Percentiles rank a stretch among this genome's conserved stretches.
These are phyloP conservation scores for Phortica okadai DNA, from an alignment of 2,888 invertebrate genomes.

Conservation along the genomic window DNA sequence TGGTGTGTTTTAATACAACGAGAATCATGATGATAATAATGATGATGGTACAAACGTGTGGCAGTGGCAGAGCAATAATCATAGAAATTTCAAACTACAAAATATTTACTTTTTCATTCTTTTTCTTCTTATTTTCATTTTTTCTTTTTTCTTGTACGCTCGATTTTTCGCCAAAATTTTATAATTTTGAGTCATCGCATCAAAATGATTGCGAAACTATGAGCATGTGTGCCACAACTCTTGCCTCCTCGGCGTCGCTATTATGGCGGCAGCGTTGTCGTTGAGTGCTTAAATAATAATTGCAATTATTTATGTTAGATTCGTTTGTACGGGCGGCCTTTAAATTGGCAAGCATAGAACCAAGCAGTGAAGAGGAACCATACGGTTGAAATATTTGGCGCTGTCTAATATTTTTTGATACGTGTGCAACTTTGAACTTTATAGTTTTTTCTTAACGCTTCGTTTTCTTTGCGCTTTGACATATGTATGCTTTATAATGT, in stretches of 20 bases:
- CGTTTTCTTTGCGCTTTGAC: slow-evolving; percentile 29
- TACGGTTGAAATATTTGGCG: not conserved
- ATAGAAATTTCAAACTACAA: slow-evolving; percentile 1
- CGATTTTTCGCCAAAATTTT: slow-evolving; percentile 49
- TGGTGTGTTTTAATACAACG: not conserved
- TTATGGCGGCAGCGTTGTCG: slow-evolving; percentile 37
- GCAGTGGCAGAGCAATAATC: slow-evolving; percentile 8
- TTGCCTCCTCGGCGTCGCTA: slow-evolving; percentile 41
- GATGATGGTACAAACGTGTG: slow-evolving; percentile 19
- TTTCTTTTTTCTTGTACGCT: slow-evolving; percentile 42
- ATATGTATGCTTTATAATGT: not conserved
- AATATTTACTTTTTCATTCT: slow-evolving; percentile 36
- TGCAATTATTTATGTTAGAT: slow-evolving; percentile 56
- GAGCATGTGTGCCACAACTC: slow-evolving; percentile 45
- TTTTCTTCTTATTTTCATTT: slow-evolving; percentile 29
- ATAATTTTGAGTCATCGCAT: slow-evolving; percentile 62
- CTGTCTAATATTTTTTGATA: not conserved
- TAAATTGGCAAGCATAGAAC: not conserved
- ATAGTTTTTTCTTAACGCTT: slow-evolving; percentile 15
- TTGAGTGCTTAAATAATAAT: slow-evolving; percentile 63
- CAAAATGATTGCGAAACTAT: slow-evolving; percentile 67
- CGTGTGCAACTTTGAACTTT: slow-evolving; percentile 64
- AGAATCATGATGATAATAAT: not conserved
- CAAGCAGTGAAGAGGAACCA: not conserved
- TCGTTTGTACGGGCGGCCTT: slow-evolving; percentile 45